These are phyloP conservation scores for Cephus pygmeus DNA, from an alignment of 2,888 invertebrate genomes.

Conservation along the genomic window DNA sequence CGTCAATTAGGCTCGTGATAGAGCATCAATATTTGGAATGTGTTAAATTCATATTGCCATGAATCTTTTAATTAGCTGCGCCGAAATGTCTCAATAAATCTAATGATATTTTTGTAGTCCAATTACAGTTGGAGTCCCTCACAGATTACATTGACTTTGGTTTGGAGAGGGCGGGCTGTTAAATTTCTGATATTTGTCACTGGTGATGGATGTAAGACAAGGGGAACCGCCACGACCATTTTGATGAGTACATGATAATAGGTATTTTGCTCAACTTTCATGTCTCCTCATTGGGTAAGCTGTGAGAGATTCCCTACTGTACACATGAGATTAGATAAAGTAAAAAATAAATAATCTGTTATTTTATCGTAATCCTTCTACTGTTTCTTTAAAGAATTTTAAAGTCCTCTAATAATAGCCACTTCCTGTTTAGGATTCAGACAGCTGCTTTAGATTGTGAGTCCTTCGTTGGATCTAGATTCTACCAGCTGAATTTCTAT, in stretches of 20 bases:
- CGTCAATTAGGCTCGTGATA: not conserved
- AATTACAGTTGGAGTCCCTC: not conserved
- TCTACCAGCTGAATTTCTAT: conserved; percentile 39
- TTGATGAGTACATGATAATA: not conserved
- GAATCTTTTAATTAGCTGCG: not conserved
- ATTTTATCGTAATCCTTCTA: conserved; percentile 3
- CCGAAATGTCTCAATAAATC: not conserved
- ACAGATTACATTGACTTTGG: not conserved
- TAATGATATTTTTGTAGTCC: not conserved
- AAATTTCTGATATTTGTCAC: not conserved
- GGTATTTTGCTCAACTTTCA: not conserved
- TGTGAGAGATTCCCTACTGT: not conserved
- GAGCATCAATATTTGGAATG: not conserved
- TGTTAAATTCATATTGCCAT: not conserved
- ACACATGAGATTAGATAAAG: not conserved
- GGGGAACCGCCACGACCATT: not conserved
- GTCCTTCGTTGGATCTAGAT: conserved; percentile 32
- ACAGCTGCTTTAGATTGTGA: conserved; percentile 26
- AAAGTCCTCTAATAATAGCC: not conserved
- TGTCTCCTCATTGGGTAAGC: not conserved
- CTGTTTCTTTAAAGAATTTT: conserved; percentile 4
- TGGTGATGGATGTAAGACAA: not conserved
- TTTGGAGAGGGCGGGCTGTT: not conserved
- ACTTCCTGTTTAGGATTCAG: not conserved
- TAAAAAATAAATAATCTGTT: not conserved